These are phyloP conservation scores for Synanthedon vespiformis DNA, from an alignment of 2,888 invertebrate genomes.

Conservation along the genomic window DNA sequence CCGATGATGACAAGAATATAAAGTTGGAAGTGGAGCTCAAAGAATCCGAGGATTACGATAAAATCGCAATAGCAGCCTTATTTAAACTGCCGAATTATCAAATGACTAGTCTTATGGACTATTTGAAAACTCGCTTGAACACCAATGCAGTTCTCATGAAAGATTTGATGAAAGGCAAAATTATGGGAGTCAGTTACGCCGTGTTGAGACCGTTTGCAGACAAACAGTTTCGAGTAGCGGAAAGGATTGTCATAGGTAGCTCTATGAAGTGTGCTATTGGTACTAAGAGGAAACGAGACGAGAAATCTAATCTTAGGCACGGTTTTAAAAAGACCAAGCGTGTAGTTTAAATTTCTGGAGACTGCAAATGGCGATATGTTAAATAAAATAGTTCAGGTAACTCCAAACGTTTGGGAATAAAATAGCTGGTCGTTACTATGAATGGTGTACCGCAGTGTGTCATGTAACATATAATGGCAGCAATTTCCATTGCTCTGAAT, in stretches of 20 bases:
- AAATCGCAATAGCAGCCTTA: conserved; percentile 50
- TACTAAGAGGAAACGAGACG: conserved; percentile 36
- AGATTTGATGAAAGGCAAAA: conserved; percentile 46
- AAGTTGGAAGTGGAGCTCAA: conserved; percentile 48
- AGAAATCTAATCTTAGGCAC: conserved; percentile 27
- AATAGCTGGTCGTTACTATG: conserved; percentile 33
- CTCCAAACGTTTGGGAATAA: conserved; percentile 15
- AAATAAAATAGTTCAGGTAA: background rate
- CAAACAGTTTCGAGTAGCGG: conserved; percentile 45
- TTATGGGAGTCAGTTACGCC: conserved; percentile 45
- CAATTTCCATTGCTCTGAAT: conserved; percentile 35
- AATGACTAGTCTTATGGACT: conserved; percentile 38
- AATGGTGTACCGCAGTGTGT: conserved; percentile 37
- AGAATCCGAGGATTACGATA: conserved; percentile 54
- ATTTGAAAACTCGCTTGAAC: conserved; percentile 37
- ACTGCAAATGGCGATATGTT: background rate
- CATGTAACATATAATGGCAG: conserved; percentile 45
- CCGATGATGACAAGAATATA: conserved; percentile 29
- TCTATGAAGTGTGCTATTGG: conserved; percentile 26
- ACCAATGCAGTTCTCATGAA: conserved; percentile 37
- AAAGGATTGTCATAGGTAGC: conserved; percentile 40
- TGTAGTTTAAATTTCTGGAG: conserved; percentile 7
- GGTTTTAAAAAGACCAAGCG: conserved; percentile 39
- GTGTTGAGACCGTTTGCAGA: conserved; percentile 44
- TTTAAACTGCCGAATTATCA: conserved; percentile 36